Evolutionary conservation across 1,140 invertebrate genomes (phyloP).

Genomic region (Eurytemora carolleeae): DNA sequence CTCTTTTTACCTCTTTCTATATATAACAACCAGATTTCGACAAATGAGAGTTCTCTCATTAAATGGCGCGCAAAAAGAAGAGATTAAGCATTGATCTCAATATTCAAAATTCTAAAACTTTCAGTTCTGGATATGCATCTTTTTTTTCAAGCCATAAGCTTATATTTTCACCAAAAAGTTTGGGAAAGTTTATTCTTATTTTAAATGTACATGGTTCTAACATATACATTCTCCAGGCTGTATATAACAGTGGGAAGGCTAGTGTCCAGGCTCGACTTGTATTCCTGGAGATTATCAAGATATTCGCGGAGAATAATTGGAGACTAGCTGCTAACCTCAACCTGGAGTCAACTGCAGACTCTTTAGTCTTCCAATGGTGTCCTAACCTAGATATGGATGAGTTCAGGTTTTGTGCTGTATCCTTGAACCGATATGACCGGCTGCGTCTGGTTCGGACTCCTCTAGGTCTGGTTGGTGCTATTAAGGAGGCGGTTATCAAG

Average conservation of each 20-base stretch:
- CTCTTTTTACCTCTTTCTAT: no score
- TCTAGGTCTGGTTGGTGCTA: not conserved
- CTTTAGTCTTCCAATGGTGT: slow-evolving; percentile 13
- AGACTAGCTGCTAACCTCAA: slow-evolving; percentile 9
- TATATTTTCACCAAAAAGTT: no score
- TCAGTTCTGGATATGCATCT: no score
- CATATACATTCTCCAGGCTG: not conserved
- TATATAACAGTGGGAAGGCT: slow-evolving; percentile 10
- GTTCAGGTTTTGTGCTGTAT: slow-evolving; percentile 2
- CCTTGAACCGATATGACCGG: slow-evolving; percentile 5
- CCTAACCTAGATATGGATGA: slow-evolving; percentile 13
- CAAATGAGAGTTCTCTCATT: no score
- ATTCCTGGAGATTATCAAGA: slow-evolving; percentile 5
- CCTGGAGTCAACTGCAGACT: not conserved
- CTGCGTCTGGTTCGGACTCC: slow-evolving; percentile 1
- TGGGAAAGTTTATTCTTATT: no score
- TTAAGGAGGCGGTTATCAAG: slow-evolving; percentile 8
- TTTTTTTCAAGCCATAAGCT: no score
- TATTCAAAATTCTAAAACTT: no score
- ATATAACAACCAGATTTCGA: no score
- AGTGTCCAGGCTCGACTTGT: slow-evolving; percentile 7
- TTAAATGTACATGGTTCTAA: no score
- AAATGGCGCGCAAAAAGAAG: no score
- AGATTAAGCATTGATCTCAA: no score
- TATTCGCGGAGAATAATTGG: slow-evolving; percentile 3